Conservation (phyloP, 35 echinoderm and acorn worm species). For the Heliocidaris erythrogramma region DNA sequence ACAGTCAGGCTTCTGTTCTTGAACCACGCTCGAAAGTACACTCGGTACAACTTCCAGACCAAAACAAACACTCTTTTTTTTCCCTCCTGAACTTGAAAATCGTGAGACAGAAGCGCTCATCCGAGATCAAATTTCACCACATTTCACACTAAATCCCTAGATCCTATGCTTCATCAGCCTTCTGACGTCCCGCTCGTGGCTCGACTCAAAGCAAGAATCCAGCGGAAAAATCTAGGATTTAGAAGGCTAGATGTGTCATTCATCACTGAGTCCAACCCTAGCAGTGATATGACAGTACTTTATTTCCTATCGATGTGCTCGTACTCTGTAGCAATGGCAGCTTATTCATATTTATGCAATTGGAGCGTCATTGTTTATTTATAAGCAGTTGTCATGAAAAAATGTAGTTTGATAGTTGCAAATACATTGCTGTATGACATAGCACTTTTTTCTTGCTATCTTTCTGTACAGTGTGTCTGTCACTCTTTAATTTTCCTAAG, state of each 20-base stretch:
- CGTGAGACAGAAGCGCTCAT: background rate
- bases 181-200: background rate
- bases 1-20: background rate
- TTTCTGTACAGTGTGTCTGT: background rate
- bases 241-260: background rate
- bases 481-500: background rate
- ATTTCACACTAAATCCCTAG: background rate
- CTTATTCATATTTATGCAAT: background rate
- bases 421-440: background rate
- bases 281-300: background rate
- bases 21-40: background rate
- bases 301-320: background rate
- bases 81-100: background rate
- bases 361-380: background rate
- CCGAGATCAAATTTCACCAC: background rate
- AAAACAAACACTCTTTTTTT: background rate
- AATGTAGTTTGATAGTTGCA: background rate
- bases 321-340: background rate
- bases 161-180: background rate
- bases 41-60: background rate
- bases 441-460: background rate
- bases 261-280: background rate
- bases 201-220: background rate
- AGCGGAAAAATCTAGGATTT: constrained; percentile 12
- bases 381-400: background rate